phyloP scores from a whole-genome alignment of 2,113 vertebrate species.

The Nerophis ophidion region DNA sequence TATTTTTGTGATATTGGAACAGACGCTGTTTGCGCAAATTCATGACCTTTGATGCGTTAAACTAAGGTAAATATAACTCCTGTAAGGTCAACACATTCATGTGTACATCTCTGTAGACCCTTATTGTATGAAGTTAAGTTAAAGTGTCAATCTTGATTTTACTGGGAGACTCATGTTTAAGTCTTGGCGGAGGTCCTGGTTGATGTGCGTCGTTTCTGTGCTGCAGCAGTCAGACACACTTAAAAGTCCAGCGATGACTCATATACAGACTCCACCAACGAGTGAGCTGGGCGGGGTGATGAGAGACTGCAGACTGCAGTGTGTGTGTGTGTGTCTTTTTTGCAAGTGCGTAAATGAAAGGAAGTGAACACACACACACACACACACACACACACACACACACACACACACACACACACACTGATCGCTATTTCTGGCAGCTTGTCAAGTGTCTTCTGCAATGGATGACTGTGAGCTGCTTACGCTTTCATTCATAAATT shows the following conservation, averaged over 20 bases:
- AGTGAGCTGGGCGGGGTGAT: slow-evolving; percentile 44
- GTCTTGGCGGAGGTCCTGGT: background rate
- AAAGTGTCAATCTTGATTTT: no score
- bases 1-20: no score
- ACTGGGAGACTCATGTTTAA: background rate
- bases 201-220: slow-evolving; percentile 24
- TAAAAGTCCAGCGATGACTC: slow-evolving; percentile 67
- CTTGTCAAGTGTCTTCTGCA: slow-evolving; percentile 40
- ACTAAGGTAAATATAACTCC: no score
- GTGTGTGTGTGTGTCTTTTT: background rate
- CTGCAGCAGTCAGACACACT: slow-evolving; percentile 44
- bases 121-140: no score
- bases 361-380: slow-evolving; percentile 5
- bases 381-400: no score
- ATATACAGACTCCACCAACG: slow-evolving; percentile 53
- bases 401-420: slow-evolving; percentile 1
- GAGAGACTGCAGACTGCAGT: slow-evolving; percentile 6
- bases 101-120: no score
- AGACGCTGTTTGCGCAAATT: no score
- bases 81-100: no score
- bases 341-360: background rate
- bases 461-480: slow-evolving; percentile 19
- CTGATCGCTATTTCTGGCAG: slow-evolving; percentile 53
- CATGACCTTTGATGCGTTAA: no score
- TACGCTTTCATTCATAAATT: slow-evolving; percentile 60